Evolutionary conservation across 2,888 invertebrate species (phyloP).

Genomic region (Drosophila cognata): DNA sequence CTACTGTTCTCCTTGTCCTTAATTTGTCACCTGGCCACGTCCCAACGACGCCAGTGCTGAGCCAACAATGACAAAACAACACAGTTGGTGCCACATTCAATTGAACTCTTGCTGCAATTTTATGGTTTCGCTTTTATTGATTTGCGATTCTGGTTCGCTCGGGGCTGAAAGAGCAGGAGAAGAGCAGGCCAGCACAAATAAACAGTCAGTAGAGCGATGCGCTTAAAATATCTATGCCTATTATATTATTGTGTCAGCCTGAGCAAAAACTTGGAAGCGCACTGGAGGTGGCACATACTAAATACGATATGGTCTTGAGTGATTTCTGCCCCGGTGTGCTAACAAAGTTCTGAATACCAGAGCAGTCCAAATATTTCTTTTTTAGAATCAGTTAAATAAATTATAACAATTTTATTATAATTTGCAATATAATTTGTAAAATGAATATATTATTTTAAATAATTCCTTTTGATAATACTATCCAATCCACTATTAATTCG

Average conservation of each 20-base stretch:
- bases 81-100: conserved; percentile 27
- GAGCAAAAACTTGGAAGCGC: background rate
- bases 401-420: background rate
- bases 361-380: background rate
- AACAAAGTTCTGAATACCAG: background rate
- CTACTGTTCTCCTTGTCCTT: background rate
- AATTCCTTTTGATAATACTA: background rate
- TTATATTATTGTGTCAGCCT: conserved; percentile 43
- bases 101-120: conserved; percentile 48
- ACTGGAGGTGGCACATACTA: background rate
- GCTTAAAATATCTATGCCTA: conserved; percentile 60
- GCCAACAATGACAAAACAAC: conserved; percentile 45
- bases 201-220: conserved; percentile 64
- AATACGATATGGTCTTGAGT: background rate
- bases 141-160: conserved; percentile 53
- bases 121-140: conserved; percentile 77
- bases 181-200: conserved; percentile 18
- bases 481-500: background rate
- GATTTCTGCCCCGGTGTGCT: conserved; percentile 12
- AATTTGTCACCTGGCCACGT: conserved; percentile 21
- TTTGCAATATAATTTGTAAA: background rate
- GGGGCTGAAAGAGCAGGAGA: conserved; percentile 8
- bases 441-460: background rate
- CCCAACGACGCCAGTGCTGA: conserved; percentile 37
- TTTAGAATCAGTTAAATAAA: background rate